Percentiles rank a stretch among this genome's conserved stretches.
Conservation (phyloP, 2,113 vertebrate genomes). For the Daphoenositta chrysoptera region DNA sequence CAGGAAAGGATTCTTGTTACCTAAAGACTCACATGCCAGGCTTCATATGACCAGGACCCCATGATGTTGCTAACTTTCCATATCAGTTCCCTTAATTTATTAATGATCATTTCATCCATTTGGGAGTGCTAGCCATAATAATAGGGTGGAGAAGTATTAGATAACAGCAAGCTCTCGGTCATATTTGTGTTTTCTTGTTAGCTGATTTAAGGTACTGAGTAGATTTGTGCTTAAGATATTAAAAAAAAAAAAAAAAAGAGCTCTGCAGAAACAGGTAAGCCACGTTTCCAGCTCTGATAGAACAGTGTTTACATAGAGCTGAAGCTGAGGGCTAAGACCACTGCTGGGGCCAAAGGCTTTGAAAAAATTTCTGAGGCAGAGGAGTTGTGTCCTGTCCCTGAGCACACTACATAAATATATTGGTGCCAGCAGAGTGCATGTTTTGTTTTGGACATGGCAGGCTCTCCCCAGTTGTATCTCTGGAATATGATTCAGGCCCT, state of each 20-base stretch:
- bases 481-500: background rate
- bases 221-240: background rate
- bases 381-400: background rate
- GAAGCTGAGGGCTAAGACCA: background rate
- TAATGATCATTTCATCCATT: background rate
- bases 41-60: background rate
- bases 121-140: conserved; percentile 43
- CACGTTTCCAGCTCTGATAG: background rate
- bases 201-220: background rate
- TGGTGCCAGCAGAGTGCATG: background rate
- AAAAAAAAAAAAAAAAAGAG: background rate
- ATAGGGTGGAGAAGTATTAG: conserved; percentile 10
- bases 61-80: background rate
- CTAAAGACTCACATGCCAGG: background rate
- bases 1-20: background rate
- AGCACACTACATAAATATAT: background rate
- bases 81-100: background rate
- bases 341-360: background rate
- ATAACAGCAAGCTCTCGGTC: background rate
- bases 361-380: background rate
- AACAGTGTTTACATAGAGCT: background rate
- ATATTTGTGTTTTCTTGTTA: conserved; percentile 11
- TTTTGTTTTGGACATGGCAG: background rate
- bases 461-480: background rate
- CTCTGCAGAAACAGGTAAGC: background rate